Base-by-base conservation (phyloP, 1,140 invertebrate species). In the Phortica variegata region DNA sequence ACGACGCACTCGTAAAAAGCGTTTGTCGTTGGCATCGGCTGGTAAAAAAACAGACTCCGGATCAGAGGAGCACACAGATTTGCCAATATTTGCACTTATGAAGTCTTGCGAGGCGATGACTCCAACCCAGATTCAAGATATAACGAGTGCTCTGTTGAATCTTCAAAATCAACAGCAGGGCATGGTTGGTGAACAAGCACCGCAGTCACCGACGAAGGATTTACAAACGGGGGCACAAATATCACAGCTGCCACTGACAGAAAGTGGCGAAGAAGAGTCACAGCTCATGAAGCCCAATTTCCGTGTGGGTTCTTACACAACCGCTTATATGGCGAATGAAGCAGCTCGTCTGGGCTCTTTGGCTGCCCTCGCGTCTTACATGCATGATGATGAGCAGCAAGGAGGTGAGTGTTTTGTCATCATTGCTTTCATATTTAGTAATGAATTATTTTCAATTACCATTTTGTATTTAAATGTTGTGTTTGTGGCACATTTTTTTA, bases 1-100 rank as follows among this genome's bases (percentile, higher is more conserved):
- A 7, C 80, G 87, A 23, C 85, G 85, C 56, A 83, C 87, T 50
- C 79, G 86, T 58, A 77, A 86, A 43, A 83, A 87, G 56, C 61
- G 55, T 34, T 49, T 61, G 34, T 60, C 58, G 3, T 60, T 65
- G 9, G 45, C 60, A 1, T 69, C 68, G n/a, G 57, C 53, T 1
- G 57, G 60, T 39, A 79, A 79, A 23, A 83, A 82, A 51, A 83
- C 80, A 44, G 82, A 84, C 26, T 84, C 82, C 15, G 81, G 82
- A n/a, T 83, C 81, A 9, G 83, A 84, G 43, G 44, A 56, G 31
- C 45, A 68, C 56, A 16, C 66, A 59, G 79, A 48, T 75, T 66
- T 41, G 52, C 38, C 9, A 68, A 68, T 34, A 58, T 55, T 65
- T 39, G 18, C 68, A 0, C 47, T 74, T 23, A 73, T 73, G 58